These are phyloP conservation scores for Rhinoderma darwinii DNA, from an alignment of 2,113 vertebrate genomes.

Conservation along the genomic window DNA sequence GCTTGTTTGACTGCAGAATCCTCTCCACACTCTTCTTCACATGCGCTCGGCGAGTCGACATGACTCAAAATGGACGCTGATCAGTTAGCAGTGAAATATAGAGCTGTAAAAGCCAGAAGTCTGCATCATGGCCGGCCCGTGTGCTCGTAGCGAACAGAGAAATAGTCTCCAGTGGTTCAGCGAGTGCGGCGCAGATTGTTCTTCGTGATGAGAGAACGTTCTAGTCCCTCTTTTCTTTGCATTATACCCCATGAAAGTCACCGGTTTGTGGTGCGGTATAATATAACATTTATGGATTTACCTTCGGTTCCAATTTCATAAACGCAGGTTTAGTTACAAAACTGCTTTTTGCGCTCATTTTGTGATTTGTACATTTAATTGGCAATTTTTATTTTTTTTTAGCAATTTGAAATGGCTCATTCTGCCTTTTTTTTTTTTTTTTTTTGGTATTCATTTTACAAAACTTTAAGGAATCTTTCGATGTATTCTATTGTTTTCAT, in stretches of 20 bases:
- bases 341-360: no score
- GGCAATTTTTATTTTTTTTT: no score
- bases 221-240: not conserved
- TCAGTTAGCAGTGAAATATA: constrained; percentile 43
- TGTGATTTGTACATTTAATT: no score
- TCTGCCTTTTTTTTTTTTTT: no score
- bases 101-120: not conserved
- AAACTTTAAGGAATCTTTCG: no score
- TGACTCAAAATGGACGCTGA: constrained; percentile 42
- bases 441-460: no score
- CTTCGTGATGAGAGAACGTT: not conserved
- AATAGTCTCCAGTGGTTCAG: not conserved
- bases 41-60: not conserved
- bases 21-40: constrained; percentile 10
- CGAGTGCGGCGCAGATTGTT: not conserved
- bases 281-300: no score
- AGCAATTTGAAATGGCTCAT: no score
- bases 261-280: not conserved
- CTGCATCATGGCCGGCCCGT: not conserved
- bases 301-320: no score
- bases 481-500: no score
- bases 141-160: not conserved
- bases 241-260: not conserved
- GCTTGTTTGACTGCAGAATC: constrained; percentile 14
- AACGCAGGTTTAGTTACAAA: no score